Conservation (phyloP, 2,113 vertebrate genomes). For the Callaeas wilsoni region DNA sequence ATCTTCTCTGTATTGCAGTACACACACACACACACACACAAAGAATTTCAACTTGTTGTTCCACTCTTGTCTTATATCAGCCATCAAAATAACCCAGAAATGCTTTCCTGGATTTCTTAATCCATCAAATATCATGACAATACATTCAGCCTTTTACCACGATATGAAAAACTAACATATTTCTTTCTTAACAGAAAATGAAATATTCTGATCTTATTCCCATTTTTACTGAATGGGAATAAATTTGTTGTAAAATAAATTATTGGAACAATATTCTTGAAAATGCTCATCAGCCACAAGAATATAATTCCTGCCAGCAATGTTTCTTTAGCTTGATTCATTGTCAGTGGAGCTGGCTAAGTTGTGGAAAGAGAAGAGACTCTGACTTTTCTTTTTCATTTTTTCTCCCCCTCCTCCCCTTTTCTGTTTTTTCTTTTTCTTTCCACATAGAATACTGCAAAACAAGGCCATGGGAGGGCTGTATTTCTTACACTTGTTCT, state of each 20-base stretch:
- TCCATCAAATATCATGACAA: neutral
- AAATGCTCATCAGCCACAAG: neutral
- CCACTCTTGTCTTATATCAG: neutral
- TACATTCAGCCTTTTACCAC: neutral
- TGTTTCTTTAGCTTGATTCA: neutral
- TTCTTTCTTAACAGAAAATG: neutral
- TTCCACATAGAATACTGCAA: neutral
- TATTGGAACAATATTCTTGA: neutral
- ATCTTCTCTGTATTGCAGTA: neutral
- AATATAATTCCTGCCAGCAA: neutral
- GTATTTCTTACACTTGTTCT: neutral
- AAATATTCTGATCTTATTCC: neutral
- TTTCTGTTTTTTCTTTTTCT: neutral
- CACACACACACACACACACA: neutral
- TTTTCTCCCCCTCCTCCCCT: accelerated
- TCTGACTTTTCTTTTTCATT: neutral
- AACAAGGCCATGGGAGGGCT: neutral
- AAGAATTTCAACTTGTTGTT: neutral
- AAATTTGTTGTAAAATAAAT: neutral
- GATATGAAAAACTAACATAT: neutral
- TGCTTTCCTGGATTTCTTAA: neutral
- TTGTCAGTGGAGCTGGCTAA: neutral
- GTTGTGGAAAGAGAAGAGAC: neutral
- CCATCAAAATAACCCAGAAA: neutral
- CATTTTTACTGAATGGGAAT: neutral